A percentile compares a stretch with the other conserved stretches of the same genome.
phyloP scores from a whole-genome alignment of 1,140 invertebrate genomes.

The Lasioglossum albipes region DNA sequence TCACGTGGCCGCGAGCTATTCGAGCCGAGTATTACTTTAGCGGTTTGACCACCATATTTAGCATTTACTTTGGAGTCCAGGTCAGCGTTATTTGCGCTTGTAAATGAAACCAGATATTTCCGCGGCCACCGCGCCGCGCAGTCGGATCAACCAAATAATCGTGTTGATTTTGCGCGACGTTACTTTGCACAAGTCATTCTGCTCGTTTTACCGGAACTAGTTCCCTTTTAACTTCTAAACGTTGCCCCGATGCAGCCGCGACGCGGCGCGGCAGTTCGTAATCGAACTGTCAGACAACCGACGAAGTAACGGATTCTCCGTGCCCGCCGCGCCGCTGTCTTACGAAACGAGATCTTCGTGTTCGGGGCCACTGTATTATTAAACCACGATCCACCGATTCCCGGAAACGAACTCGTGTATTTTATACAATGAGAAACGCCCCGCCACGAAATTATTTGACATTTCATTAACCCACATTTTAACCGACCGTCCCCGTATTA shows the following conservation, averaged over 20 bases:
- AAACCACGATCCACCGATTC: neutral
- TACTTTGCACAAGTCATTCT: constrained; percentile 30
- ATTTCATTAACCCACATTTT: constrained; percentile 1
- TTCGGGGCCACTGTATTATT: neutral
- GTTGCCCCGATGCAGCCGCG: neutral
- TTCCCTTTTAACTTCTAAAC: constrained; percentile 26
- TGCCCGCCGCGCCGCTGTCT: neutral
- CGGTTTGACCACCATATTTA: constrained; percentile 5
- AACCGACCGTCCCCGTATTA: too few relatives aligned
- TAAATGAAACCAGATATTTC: constrained; percentile 32
- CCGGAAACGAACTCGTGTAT: neutral
- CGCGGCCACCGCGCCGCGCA: neutral
- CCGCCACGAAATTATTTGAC: neutral
- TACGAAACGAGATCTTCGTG: constrained; percentile 1
- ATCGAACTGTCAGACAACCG: constrained; percentile 36
- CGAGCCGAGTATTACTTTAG: neutral
- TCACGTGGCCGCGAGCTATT: neutral
- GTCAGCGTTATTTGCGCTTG: constrained; percentile 6
- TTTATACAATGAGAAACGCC: neutral
- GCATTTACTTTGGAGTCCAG: constrained; percentile 6
- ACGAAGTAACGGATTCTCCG: neutral
- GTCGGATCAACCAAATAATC: constrained; percentile 37
- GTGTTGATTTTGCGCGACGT: constrained; percentile 31
- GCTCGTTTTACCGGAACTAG: constrained; percentile 14
- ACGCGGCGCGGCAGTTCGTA: neutral